Base-by-base conservation (phyloP, 1,140 invertebrate genomes). In the Riptortus pedestris region DNA sequence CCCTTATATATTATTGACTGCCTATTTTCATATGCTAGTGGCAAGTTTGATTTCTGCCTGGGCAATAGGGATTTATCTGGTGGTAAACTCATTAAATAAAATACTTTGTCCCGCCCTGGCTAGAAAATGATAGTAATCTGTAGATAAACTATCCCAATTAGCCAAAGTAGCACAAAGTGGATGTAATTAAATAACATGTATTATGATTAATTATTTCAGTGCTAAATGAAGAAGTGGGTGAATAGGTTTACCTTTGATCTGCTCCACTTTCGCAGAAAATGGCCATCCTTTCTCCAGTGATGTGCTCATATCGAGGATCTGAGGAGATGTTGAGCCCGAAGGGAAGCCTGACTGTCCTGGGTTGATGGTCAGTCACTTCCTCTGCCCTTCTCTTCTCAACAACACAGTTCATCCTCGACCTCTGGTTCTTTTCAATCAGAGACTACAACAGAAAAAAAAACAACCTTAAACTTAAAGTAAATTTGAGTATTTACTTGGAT, bases 321-420 rank as follows among this genome's bases (percentile, higher is more conserved):
- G 85, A 87, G 67, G 79, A 83, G 65, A 88, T 77, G 45, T 76
- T 76, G 3, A 75, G 67, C 65, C 85, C 84, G 69, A 85, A 84
- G 5, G 84, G 84, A 62, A 85, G 73, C 11, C 76, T 71, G 18
- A 85, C 73, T 14, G 78, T 83, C 72, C 83, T 83, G 0, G 83
- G 77, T 77, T 86, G 83, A 74, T 87, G 77, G 73, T 90, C 86
- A 73, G 89, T 80, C 64, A 88, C 75, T 77, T 90, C 83, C 78
- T 90, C 89, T 43, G 89, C 85, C 68, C 83, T 82, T 68, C 87
- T 85, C 70, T 87, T 86, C 72, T 93, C 90, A 26, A 92, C 87
- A 0, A 92, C 83, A 71, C 90, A 93, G 72, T 91, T 92, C 82
- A 93, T 90, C 73, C 86, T 83, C 7, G 83, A 83, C 71, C 80